Conservation (phyloP, 1,140 invertebrate species). For the Trichonephila clavipes region DNA sequence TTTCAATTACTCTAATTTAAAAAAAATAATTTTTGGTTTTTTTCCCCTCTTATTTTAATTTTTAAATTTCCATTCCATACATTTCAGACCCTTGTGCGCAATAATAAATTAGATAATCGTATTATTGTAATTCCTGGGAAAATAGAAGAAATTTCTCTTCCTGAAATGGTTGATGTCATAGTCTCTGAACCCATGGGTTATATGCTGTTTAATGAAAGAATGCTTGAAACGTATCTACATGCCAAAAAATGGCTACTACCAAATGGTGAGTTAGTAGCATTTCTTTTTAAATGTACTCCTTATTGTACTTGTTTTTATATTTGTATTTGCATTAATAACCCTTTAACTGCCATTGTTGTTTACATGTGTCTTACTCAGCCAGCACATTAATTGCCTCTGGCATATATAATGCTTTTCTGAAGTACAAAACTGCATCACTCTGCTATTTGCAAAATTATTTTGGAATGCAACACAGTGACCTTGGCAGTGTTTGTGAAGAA, state of each 20-base stretch:
- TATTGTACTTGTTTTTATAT: background rate
- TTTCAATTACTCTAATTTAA: background rate
- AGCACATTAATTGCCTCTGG: too few species aligned
- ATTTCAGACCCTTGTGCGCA: constrained; percentile 89
- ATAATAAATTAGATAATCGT: constrained; percentile 92
- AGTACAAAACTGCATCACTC: too few species aligned
- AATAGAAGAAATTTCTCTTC: constrained; percentile 98
- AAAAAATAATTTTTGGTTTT: background rate
- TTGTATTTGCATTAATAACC: too few species aligned
- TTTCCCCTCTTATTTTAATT: background rate
- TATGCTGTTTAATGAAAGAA: constrained; percentile 99
- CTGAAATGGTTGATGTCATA: constrained; percentile 97
- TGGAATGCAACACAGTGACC: too few species aligned
- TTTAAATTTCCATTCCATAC: background rate
- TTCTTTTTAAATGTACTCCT: background rate
- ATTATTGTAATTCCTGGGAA: constrained; percentile 98
- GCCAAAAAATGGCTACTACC: constrained; percentile 98
- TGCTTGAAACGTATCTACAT: constrained; percentile 99
- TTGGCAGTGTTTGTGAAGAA: too few species aligned
- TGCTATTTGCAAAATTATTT: too few species aligned
- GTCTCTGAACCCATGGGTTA: constrained; percentile 99
- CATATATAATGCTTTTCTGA: too few species aligned
- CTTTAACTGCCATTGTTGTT: too few species aligned
- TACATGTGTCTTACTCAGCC: too few species aligned
- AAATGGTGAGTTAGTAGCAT: constrained; percentile 84